A percentile compares a stretch with the other conserved stretches of the same genome.
Evolutionary conservation across 1,140 invertebrate genomes (phyloP).

Genomic region (Platyura marginata): DNA sequence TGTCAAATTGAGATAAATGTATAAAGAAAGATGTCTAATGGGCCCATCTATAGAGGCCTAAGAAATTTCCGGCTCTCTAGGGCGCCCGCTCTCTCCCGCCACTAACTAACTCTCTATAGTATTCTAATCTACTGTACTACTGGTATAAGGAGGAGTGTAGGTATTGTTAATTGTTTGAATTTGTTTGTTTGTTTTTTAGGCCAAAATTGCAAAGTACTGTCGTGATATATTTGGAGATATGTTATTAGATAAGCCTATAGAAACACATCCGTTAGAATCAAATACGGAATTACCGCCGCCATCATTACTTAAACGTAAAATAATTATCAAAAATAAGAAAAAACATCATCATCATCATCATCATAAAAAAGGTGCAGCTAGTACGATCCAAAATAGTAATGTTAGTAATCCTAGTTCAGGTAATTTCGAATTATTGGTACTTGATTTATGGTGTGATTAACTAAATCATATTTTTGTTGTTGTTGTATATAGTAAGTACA

Average conservation of each 20-base stretch:
- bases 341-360: conserved; percentile 76
- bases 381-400: neutral
- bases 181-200: conserved; percentile 36
- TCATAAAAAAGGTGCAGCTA: conserved; percentile 24
- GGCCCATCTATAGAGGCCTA: too few relatives aligned
- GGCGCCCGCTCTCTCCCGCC: too few relatives aligned
- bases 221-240: conserved; percentile 89
- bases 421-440: neutral
- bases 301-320: conserved; percentile 66
- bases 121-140: too few relatives aligned
- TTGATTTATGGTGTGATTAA: too few relatives aligned
- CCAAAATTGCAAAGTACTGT: conserved; percentile 96
- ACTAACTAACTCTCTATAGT: too few relatives aligned
- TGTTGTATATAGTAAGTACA: conserved; percentile 11
- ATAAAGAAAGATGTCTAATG: too few relatives aligned
- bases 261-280: conserved; percentile 61
- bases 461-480: too few relatives aligned
- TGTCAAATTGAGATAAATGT: too few relatives aligned
- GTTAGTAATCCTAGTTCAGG: neutral
- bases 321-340: conserved; percentile 98
- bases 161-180: too few relatives aligned
- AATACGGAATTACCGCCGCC: conserved; percentile 77
- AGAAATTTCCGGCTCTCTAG: too few relatives aligned
- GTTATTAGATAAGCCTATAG: conserved; percentile 75
- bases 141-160: too few relatives aligned